Conservation (phyloP, 1,140 invertebrate genomes). For the Cryptotermes secundus region DNA sequence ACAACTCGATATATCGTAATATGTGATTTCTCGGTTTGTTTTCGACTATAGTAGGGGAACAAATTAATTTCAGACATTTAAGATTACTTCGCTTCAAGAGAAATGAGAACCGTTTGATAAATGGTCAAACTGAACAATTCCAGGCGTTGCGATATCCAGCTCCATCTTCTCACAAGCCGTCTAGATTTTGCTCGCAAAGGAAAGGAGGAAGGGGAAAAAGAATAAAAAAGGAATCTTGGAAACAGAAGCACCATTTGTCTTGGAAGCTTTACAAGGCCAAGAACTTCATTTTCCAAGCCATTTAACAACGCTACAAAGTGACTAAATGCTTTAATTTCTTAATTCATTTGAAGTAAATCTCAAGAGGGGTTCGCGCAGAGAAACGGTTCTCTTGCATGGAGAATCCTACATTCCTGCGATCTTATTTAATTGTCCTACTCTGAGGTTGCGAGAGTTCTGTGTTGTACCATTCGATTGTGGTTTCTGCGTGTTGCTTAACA, state of each 20-base stretch:
- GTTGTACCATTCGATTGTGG: background rate
- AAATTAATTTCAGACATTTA: conserved; percentile 6
- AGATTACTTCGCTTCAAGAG: conserved; percentile 6
- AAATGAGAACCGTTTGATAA: background rate
- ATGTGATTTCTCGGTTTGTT: background rate
- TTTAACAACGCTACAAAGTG: conserved; percentile 36
- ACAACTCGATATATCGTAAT: background rate
- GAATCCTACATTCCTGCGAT: background rate
- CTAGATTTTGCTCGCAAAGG: background rate
- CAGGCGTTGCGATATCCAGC: background rate
- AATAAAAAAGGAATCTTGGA: background rate
- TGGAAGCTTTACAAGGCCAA: background rate
- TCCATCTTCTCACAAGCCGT: background rate
- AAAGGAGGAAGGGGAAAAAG: background rate
- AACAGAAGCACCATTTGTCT: conserved; percentile 23
- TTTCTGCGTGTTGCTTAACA: background rate
- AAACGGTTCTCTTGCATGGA: background rate
- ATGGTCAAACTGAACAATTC: conserved; percentile 10
- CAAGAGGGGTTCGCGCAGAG: background rate
- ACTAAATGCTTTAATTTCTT: conserved; percentile 37
- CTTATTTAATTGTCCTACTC: background rate
- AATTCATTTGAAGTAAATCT: conserved; percentile 35
- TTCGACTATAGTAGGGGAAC: background rate
- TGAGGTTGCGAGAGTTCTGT: background rate
- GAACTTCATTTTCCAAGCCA: conserved; percentile 37